Conservation (phyloP, 2,888 invertebrate genomes). For the Enchytraeus crypticus region DNA sequence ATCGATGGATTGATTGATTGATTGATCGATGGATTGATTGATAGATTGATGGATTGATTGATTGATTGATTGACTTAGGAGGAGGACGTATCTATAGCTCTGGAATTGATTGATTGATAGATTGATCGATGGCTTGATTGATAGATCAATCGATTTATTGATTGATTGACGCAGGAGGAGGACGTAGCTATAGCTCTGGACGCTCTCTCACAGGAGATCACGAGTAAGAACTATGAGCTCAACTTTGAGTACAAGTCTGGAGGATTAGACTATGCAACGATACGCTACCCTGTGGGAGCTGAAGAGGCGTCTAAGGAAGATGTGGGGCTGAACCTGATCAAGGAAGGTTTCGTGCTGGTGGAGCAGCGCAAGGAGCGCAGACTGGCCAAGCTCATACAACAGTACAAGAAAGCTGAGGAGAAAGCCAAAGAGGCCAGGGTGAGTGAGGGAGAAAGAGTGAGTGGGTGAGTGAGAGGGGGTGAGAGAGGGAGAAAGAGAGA, state of each 20-base stretch:
- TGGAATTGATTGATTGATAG: no score
- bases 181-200: conserved; percentile 66
- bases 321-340: conserved; percentile 59
- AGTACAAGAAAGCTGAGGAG: conserved; percentile 77
- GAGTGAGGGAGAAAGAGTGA: conserved; percentile 60
- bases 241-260: conserved; percentile 70
- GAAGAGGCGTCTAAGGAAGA: conserved; percentile 54
- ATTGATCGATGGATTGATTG: no score
- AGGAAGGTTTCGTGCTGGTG: conserved; percentile 74
- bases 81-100: no score
- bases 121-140: no score
- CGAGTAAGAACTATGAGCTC: conserved; percentile 68
- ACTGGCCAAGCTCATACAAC: conserved; percentile 63
- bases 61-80: no score
- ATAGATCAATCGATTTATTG: no score
- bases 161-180: conserved; percentile 65
- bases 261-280: conserved; percentile 35
- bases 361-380: conserved; percentile 70
- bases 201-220: conserved; percentile 58
- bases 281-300: conserved; percentile 23
- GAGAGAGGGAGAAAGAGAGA: no score
- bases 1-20: no score
- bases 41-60: no score
- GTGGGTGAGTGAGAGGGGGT: no score
- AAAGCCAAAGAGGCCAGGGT: conserved; percentile 66